Evolutionary conservation across 1,140 invertebrate species (phyloP), one percentile per base, ranked within the genome.

Genomic region (Agrypnia vestita): DNA sequence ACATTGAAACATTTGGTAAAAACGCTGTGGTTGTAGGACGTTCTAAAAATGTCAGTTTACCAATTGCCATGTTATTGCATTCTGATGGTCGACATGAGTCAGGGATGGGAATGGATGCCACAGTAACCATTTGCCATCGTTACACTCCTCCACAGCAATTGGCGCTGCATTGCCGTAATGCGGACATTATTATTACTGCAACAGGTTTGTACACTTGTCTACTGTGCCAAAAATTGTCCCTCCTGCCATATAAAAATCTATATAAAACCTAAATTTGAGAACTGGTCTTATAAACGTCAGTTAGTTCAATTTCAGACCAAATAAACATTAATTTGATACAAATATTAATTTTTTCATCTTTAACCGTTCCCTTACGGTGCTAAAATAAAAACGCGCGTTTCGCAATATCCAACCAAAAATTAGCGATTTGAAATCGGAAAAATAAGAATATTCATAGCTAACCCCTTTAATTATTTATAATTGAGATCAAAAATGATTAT

Each of bases 41-140:
- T 78, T 97, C 96, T 0, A 97, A 97, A 87, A 96, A 97, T 88
- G 96, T 97, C 53, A 95, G 96, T 0, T 91, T 97, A 86, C 96
- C 96, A 0, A 95, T 97, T 79, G 95, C 95, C 12, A 92, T 96
- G 87, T 87, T 96, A 76, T 84, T 97, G 53, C 94, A 96, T 85
- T 92, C 94, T 11, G 95, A 97, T 90, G 93, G 93, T 19, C 91
- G 88, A 3, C 89, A 92, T 83, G 91, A 92, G 82, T 92, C 89
- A 44, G 84, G 85, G 0, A 87, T 91, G 74, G 94, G 92, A 9
- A 88, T 95, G 87, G 95, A 96, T 87, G 94, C 95, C 53, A 97
- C 96, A 0, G 95, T 96, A 1, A 96, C 95, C 7, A 94, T 97
- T 72, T 97, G 96, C 85, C 96, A 98, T 86, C 90, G 96, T 15